These are phyloP conservation scores for Rhinopomastus cyanomelas DNA, from an alignment of 2,113 vertebrate genomes.

Conservation along the genomic window DNA sequence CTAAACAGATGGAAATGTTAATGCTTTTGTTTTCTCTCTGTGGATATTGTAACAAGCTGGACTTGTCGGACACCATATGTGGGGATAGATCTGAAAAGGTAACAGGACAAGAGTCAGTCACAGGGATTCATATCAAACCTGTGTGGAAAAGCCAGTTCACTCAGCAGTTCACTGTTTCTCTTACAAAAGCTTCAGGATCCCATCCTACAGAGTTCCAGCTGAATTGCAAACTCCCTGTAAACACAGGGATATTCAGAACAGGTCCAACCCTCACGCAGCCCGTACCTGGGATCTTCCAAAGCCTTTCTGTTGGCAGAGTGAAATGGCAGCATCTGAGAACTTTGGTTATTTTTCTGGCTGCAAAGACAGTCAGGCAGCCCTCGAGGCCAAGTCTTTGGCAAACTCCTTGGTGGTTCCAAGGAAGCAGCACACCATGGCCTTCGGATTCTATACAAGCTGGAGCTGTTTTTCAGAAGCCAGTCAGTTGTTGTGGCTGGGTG, in stretches of 20 bases:
- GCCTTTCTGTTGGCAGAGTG: neutral
- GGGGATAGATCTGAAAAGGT: slow-evolving; percentile 6
- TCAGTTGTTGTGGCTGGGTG: neutral
- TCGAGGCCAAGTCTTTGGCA: slow-evolving; percentile 42
- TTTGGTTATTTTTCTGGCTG: slow-evolving; percentile 65
- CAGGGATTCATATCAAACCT: neutral
- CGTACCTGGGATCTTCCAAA: neutral
- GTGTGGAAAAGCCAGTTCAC: neutral
- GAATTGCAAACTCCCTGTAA: neutral
- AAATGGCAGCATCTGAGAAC: slow-evolving; percentile 40
- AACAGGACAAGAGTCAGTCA: slow-evolving; percentile 39
- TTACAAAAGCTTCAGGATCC: neutral
- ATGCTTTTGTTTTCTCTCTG: slow-evolving; percentile 20
- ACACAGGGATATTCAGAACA: neutral
- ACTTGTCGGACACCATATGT: slow-evolving; percentile 13
- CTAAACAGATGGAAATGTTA: slow-evolving; percentile 46
- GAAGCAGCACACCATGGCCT: neutral
- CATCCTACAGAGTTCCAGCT: neutral
- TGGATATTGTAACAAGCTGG: slow-evolving; percentile 10
- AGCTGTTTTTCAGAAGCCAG: slow-evolving; percentile 19
- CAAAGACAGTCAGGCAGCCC: slow-evolving; percentile 10
- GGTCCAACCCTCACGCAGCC: neutral
- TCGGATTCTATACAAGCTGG: neutral
- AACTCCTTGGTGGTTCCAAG: neutral
- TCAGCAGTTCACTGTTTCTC: neutral